Conservation (phyloP, 53 echinoderm and acorn worm species). For the Temnopleurus reevesii region DNA sequence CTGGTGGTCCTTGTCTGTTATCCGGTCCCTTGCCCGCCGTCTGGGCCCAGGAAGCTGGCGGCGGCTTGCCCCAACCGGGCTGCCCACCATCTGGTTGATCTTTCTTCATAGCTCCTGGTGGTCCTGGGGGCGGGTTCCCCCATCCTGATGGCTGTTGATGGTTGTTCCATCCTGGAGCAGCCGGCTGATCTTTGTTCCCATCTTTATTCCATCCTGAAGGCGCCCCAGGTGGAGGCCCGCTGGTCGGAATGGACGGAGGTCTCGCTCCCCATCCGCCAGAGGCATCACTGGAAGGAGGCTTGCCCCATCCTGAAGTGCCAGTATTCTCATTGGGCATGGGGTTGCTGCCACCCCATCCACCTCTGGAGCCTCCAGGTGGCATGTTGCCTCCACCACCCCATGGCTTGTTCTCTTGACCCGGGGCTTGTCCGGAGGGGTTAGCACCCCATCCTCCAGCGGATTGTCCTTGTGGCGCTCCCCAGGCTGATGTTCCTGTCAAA, state of each 20-base stretch:
- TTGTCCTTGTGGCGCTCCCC: constrained; percentile 33
- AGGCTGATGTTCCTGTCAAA: constrained; percentile 45
- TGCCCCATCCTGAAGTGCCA: constrained; percentile 65
- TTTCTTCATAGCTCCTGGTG: constrained; percentile 23
- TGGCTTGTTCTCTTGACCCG: constrained; percentile 15
- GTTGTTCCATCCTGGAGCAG: constrained; percentile 54
- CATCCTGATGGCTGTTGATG: constrained; percentile 35
- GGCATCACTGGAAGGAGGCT: constrained; percentile 41
- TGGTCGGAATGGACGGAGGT: constrained; percentile 17
- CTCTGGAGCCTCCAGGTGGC: background rate
- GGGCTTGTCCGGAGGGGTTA: background rate
- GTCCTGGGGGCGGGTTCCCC: constrained; percentile 9
- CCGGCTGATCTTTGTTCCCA: constrained; percentile 22
- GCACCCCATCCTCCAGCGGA: constrained; percentile 33
- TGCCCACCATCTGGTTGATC: constrained; percentile 51
- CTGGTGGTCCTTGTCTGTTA: too few relatives aligned
- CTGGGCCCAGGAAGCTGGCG: constrained; percentile 63
- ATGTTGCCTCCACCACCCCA: constrained; percentile 23
- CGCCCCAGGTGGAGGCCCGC: constrained; percentile 5
- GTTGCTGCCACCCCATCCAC: constrained; percentile 45
- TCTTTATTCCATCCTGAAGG: constrained; percentile 35
- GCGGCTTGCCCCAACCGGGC: constrained; percentile 76
- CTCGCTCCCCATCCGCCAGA: constrained; percentile 59
- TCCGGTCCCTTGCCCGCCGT: constrained; percentile 48
- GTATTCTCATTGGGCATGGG: background rate